Percentiles rank a stretch among this genome's conserved stretches.
Evolutionary conservation across 2,888 invertebrate genomes (phyloP).

Genomic region (Phyllotreta cruciferae): DNA sequence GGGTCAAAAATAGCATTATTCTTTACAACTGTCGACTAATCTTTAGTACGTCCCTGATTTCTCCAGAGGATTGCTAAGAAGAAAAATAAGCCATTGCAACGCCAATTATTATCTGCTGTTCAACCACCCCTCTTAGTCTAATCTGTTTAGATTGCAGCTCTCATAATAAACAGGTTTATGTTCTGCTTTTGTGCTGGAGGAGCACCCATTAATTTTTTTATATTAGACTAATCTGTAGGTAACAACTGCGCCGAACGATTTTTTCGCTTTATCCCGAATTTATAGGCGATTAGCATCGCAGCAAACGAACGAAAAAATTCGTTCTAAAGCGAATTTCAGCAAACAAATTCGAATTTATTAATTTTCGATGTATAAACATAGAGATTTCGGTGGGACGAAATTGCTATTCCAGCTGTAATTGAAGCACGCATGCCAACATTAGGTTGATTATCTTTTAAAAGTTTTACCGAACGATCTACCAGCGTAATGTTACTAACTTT

Average conservation of each 20-base stretch:
- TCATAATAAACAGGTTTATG: constrained; percentile 33
- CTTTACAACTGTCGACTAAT: too few relatives aligned
- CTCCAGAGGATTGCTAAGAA: constrained; percentile 26
- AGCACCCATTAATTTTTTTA: constrained; percentile 32
- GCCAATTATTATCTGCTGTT: constrained; percentile 37
- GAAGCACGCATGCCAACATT: constrained; percentile 3
- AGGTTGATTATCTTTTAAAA: constrained; percentile 14
- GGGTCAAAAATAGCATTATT: too few relatives aligned
- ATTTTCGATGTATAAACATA: too few relatives aligned
- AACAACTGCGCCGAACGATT: constrained; percentile 26
- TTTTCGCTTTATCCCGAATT: constrained; percentile 22
- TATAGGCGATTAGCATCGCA: constrained; percentile 21
- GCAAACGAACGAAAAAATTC: background rate
- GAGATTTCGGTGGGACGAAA: too few relatives aligned
- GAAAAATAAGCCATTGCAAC: constrained; percentile 37
- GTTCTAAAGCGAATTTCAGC: too few relatives aligned
- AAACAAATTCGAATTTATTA: too few relatives aligned
- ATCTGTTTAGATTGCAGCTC: constrained; percentile 35
- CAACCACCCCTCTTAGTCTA: constrained; percentile 33
- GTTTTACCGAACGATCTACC: constrained; percentile 19
- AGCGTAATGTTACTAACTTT: constrained; percentile 21
- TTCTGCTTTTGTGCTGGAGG: constrained; percentile 16
- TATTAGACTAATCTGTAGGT: constrained; percentile 30
- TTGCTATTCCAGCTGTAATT: too few relatives aligned
- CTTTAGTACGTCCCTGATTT: constrained; percentile 10